Evolutionary conservation across 2,888 invertebrate genomes (phyloP).

Genomic region (Mythimna lalbum): DNA sequence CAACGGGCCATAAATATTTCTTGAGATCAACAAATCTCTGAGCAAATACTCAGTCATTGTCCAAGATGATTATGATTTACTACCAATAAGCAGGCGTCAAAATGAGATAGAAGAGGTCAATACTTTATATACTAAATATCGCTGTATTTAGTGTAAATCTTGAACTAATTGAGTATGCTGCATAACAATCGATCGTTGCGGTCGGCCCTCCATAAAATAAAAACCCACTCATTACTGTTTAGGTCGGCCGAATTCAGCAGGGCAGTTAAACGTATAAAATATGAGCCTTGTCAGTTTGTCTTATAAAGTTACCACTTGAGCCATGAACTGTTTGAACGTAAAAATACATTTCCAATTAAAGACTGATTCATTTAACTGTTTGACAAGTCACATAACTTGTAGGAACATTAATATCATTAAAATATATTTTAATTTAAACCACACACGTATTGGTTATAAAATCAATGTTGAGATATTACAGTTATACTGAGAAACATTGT

Average conservation of each 20-base stretch:
- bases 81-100: neutral
- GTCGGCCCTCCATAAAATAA: constrained; percentile 80
- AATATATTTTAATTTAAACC: constrained; percentile 44
- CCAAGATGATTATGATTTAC: constrained; percentile 23
- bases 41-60: constrained; percentile 9
- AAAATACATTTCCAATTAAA: constrained; percentile 59
- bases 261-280: constrained; percentile 81
- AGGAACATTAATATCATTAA: constrained; percentile 33
- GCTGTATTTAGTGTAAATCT: constrained; percentile 43
- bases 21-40: constrained; percentile 17
- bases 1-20: constrained; percentile 14
- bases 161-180: constrained; percentile 74
- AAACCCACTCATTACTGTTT: constrained; percentile 78
- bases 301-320: constrained; percentile 58
- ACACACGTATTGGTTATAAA: constrained; percentile 40
- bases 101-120: constrained; percentile 41
- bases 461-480: constrained; percentile 12
- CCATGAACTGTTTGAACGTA: constrained; percentile 50
- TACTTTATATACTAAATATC: constrained; percentile 45
- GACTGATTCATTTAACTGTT: constrained; percentile 45
- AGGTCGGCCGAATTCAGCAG: constrained; percentile 67
- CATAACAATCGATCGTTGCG: constrained; percentile 68
- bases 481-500: constrained; percentile 12
- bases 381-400: constrained; percentile 37
- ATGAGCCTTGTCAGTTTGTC: constrained; percentile 76